phyloP scores from a whole-genome alignment of 2,888 invertebrate genomes.

The Orthonevra nobilis region DNA sequence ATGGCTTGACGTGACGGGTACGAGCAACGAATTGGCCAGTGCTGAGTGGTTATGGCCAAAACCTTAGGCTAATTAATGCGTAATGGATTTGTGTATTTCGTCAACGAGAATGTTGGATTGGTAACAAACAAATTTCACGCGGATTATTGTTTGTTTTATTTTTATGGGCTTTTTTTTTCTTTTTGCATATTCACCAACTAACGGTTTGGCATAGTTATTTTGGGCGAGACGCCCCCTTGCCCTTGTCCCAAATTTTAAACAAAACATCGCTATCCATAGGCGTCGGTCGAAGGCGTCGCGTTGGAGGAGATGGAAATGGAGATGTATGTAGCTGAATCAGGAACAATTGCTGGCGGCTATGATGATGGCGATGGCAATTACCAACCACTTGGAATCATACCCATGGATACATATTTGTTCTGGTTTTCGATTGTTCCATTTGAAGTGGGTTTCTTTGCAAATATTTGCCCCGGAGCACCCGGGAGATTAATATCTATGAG shows the following conservation, averaged over 20 bases:
- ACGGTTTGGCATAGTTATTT: constrained; percentile 33
- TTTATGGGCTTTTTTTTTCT: constrained; percentile 4
- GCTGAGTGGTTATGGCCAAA: constrained; percentile 14
- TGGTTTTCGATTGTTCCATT: constrained; percentile 5
- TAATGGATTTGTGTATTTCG: constrained; percentile 21
- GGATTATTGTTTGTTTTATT: too few species aligned
- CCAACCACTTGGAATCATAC: constrained; percentile 18
- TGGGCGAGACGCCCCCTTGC: background rate
- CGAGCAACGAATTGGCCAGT: too few species aligned
- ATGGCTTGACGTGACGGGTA: background rate
- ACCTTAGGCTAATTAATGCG: constrained; percentile 35
- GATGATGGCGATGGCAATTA: constrained; percentile 26
- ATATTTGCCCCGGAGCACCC: constrained; percentile 33
- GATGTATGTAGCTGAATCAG: too few species aligned
- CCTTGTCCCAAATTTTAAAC: too few species aligned
- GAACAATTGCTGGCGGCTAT: too few species aligned
- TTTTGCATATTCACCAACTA: constrained; percentile 16
- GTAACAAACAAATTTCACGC: constrained; percentile 13
- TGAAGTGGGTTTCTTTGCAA: constrained; percentile 31
- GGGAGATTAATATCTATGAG: constrained; percentile 24
- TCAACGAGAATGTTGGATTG: constrained; percentile 16
- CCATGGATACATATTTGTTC: constrained; percentile 10
- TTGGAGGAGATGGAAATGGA: too few species aligned
- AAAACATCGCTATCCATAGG: too few species aligned
- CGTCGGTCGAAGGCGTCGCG: too few species aligned